Base-by-base conservation (phyloP, 2,888 invertebrate species). In the Sesamia inferens region DNA sequence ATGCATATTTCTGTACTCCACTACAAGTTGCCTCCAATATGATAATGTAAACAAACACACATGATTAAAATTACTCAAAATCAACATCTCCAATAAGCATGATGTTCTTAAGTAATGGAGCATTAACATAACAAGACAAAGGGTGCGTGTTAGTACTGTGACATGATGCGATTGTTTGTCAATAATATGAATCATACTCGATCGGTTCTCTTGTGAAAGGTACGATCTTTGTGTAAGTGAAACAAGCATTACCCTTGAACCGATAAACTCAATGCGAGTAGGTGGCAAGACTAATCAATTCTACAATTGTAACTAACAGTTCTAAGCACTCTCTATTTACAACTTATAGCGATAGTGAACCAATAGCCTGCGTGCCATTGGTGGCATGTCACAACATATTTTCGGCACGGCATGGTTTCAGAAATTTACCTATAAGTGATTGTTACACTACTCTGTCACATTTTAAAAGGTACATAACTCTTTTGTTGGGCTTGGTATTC, bases 101-200 rank as follows among this genome's bases (percentile, higher is more conserved):
- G 47, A 76, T 22, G 55, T n/a, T 68, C 63, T 79, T 89, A 86
- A 88, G 85, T 88, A 89, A 88, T 78, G 58, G 58, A 11, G 14
- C 78, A 89, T 89, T 90, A 87, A 74, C 88, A 91, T 90, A 91
- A 87, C 78, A 82, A 86, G 92, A 89, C 90, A 89, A 92, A 91
- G 91, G 92, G 88, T 89, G 78, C 75, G 0, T 81, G 68, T 76
- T 22, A 14, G 81, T 61, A 48, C 72, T 65, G 81, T 64, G 83
- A 81, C 85, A 70, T 70, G 81, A 63, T 54, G 66, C 71, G 68
- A 84, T 85, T 85, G 86, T 87, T 81, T 77, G 86, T 75, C 77
- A 76, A 66, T 74, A 76, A 64, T 74, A 77, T 85, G 85, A 78
- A 74, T 76, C 81, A 85, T 72, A 61, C 79, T 66, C 72, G 74